These are phyloP conservation scores for Pantherophis vulpinus DNA, from an alignment of 2,797 vertebrate genomes.

Conservation along the genomic window DNA sequence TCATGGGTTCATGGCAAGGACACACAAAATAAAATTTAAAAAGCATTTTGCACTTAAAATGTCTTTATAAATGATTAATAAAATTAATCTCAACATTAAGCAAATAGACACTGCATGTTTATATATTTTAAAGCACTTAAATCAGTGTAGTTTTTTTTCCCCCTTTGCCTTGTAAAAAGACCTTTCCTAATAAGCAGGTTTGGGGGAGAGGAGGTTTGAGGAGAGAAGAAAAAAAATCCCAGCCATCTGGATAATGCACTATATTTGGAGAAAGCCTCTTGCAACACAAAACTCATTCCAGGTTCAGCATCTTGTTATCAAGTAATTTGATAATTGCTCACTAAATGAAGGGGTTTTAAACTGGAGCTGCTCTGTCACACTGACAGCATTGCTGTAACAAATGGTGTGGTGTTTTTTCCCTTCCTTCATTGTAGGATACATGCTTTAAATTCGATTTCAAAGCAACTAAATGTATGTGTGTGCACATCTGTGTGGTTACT, in stretches of 20 bases:
- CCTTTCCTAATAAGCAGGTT: neutral
- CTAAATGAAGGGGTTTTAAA: conserved; percentile 1
- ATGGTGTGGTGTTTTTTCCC: neutral
- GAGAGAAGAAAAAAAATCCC: too few relatives aligned
- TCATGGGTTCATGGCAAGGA: neutral
- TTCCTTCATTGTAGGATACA: neutral
- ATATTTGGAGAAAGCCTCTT: conserved; percentile 14
- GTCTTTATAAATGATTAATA: conserved; percentile 6
- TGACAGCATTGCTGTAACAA: conserved; percentile 3
- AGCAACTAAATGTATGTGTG: neutral
- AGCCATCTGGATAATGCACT: neutral
- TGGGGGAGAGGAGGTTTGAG: neutral
- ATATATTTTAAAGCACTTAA: neutral
- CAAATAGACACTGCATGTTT: neutral
- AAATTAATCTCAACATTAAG: too few relatives aligned
- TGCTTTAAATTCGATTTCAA: conserved; percentile 6
- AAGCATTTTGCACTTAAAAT: conserved; percentile 6
- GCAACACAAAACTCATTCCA: conserved; percentile 13
- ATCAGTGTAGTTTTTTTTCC: neutral
- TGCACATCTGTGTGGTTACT: neutral
- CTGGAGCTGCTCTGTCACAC: neutral
- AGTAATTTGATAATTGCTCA: conserved; percentile 22
- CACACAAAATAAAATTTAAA: neutral
- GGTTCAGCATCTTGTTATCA: conserved; percentile 13
- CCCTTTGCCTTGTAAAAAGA: neutral